These are phyloP conservation scores for Colossoma macropomum DNA, from an alignment of 2,113 vertebrate species.

Conservation along the genomic window DNA sequence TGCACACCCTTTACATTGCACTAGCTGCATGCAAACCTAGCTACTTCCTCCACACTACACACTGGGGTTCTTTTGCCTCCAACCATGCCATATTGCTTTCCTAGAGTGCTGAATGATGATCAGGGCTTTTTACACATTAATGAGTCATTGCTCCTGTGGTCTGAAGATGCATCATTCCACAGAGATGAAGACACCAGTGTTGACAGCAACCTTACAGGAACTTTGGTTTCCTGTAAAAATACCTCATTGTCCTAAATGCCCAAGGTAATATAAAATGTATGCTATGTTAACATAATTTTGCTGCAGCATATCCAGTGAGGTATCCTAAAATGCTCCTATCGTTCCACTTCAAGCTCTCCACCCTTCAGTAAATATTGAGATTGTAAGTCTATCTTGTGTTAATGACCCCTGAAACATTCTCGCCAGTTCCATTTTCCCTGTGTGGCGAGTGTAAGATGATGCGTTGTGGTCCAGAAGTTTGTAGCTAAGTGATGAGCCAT, in stretches of 20 bases:
- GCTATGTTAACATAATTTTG: background rate
- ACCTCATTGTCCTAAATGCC: background rate
- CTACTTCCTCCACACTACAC: background rate
- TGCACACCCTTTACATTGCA: background rate
- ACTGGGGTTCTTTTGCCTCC: background rate
- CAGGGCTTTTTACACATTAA: background rate
- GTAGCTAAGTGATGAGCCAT: slow-evolving; percentile 8
- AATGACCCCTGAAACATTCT: background rate
- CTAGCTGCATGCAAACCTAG: background rate
- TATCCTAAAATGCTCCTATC: background rate
- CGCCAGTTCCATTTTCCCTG: background rate
- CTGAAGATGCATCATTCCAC: background rate
- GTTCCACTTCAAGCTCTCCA: background rate
- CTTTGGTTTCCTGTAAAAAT: background rate
- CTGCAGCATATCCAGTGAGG: background rate
- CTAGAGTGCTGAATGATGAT: background rate
- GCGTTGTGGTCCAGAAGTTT: background rate
- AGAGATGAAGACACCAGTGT: background rate
- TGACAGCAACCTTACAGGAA: background rate
- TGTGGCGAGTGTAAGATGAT: background rate
- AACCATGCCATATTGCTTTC: background rate
- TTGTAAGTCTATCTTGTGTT: too few species aligned
- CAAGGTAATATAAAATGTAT: too few species aligned
- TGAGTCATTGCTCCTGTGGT: background rate
- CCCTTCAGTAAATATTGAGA: background rate